phyloP scores from a whole-genome alignment of 2,888 invertebrate genomes.

The Cantharis lateralis region DNA sequence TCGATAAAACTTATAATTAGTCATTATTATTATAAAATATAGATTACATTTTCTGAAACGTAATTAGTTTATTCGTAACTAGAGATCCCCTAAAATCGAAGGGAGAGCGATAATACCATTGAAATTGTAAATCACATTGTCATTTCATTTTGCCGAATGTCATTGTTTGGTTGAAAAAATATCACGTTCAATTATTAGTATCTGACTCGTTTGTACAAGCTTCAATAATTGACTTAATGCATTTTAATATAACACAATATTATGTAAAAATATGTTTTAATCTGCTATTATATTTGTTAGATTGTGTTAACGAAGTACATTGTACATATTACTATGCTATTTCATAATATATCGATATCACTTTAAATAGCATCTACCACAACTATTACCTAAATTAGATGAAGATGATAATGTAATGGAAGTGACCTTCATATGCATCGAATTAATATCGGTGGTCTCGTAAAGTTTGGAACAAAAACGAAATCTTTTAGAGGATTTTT shows the following conservation, averaged over 20 bases:
- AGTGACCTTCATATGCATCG: too few species aligned
- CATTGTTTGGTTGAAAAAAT: slow-evolving; percentile 41
- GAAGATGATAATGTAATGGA: too few species aligned
- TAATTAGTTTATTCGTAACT: slow-evolving; percentile 45
- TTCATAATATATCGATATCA: background rate
- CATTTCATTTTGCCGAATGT: slow-evolving; percentile 44
- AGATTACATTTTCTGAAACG: slow-evolving; percentile 41
- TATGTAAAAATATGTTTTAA: background rate
- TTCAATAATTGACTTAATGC: slow-evolving; percentile 28
- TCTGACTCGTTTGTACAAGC: slow-evolving; percentile 30
- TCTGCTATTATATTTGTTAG: background rate
- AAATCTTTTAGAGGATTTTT: too few species aligned
- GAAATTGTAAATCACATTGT: slow-evolving; percentile 47
- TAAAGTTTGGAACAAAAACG: too few species aligned
- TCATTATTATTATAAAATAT: slow-evolving; percentile 37
- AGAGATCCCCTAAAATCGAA: slow-evolving; percentile 37
- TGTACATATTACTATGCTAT: background rate
- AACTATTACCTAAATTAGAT: too few species aligned
- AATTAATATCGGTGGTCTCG: too few species aligned
- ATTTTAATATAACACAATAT: slow-evolving; percentile 20
- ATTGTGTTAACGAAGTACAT: background rate
- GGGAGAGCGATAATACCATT: slow-evolving; percentile 42
- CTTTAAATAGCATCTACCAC: background rate
- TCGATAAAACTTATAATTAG: slow-evolving; percentile 1
- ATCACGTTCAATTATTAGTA: slow-evolving; percentile 40